A percentile compares a stretch with the other conserved stretches of the same genome.
phyloP scores from a whole-genome alignment of 2,113 vertebrate species.

The Eudyptes chrysolophus region DNA sequence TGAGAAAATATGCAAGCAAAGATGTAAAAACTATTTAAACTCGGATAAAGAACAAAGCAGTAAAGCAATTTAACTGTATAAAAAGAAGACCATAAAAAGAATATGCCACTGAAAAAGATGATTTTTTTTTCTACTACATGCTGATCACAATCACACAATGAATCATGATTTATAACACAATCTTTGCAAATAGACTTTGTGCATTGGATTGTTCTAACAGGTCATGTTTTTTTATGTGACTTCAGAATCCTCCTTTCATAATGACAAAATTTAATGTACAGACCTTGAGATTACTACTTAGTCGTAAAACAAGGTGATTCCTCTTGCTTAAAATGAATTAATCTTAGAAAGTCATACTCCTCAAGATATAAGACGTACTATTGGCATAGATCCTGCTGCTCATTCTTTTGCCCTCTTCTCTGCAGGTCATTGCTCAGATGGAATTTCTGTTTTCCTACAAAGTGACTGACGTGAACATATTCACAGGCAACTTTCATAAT shows the following conservation, averaged over 20 bases:
- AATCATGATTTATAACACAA: slow-evolving; percentile 59
- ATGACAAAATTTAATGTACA: slow-evolving; percentile 24
- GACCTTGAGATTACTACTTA: slow-evolving; percentile 59
- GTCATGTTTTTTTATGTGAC: slow-evolving; percentile 59
- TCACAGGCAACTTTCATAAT: slow-evolving; percentile 55
- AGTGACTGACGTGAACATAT: slow-evolving; percentile 38
- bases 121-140: background rate
- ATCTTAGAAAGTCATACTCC: slow-evolving; percentile 18
- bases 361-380: background rate
- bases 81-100: slow-evolving; percentile 16
- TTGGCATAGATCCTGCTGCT: background rate
- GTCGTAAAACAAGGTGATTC: slow-evolving; percentile 68
- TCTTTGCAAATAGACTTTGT: slow-evolving; percentile 54
- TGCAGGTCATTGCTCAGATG: slow-evolving; percentile 29
- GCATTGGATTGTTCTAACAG: slow-evolving; percentile 55
- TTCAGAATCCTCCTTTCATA: slow-evolving; percentile 51
- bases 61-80: slow-evolving; percentile 37
- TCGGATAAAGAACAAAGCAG: slow-evolving; percentile 27
- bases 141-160: slow-evolving; percentile 27
- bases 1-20: slow-evolving; percentile 6
- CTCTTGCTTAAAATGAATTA: slow-evolving; percentile 52
- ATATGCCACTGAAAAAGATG: background rate
- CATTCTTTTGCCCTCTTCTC: slow-evolving; percentile 19
- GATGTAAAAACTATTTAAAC: background rate
- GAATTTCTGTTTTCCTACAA: slow-evolving; percentile 62